A percentile compares a stretch with the other conserved stretches of the same genome.
phyloP scores from a whole-genome alignment of 2,113 vertebrate genomes.

The Ophiodon elongatus region DNA sequence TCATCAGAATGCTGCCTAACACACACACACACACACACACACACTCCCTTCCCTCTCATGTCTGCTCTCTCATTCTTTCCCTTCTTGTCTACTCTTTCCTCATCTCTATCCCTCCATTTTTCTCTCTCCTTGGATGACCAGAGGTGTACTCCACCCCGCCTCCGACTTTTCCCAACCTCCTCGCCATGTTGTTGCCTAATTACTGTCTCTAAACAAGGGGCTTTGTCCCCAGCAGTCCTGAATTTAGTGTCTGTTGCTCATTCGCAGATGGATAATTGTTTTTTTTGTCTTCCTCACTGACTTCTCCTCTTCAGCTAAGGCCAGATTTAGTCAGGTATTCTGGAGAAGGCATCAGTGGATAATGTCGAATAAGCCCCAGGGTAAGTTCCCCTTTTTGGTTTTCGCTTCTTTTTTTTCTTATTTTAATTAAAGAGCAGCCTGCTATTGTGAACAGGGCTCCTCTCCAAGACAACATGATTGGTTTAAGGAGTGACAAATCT shows the following conservation, averaged over 20 bases:
- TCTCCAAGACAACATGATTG: slow-evolving; percentile 65
- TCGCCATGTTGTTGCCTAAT: slow-evolving; percentile 64
- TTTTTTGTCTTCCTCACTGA: slow-evolving; percentile 7
- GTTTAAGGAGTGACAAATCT: slow-evolving; percentile 39
- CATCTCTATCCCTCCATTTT: slow-evolving; percentile 42
- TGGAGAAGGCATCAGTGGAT: slow-evolving; percentile 54
- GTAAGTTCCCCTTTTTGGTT: slow-evolving; percentile 50
- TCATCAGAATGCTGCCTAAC: slow-evolving; percentile 66
- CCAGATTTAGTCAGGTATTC: slow-evolving; percentile 68
- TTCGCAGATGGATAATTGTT: slow-evolving; percentile 71
- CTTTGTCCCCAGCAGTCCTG: slow-evolving; percentile 62
- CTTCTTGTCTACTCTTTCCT: slow-evolving; percentile 37
- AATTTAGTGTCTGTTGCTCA: slow-evolving; percentile 67
- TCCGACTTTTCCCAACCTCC: slow-evolving; percentile 42
- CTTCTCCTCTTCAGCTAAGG: slow-evolving; percentile 53
- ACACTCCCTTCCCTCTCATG: slow-evolving; percentile 32
- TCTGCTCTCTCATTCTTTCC: slow-evolving; percentile 45
- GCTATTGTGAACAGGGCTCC: slow-evolving; percentile 36
- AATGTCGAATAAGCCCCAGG: slow-evolving; percentile 58
- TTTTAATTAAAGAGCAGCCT: slow-evolving; percentile 67
- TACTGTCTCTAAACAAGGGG: slow-evolving; percentile 64
- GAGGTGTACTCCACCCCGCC: slow-evolving; percentile 39
- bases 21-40: slow-evolving; percentile 22
- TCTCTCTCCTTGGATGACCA: slow-evolving; percentile 51
- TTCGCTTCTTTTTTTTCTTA: slow-evolving; percentile 3